phyloP scores from a whole-genome alignment of 2,888 invertebrate species.

The Crepidodera aurea region DNA sequence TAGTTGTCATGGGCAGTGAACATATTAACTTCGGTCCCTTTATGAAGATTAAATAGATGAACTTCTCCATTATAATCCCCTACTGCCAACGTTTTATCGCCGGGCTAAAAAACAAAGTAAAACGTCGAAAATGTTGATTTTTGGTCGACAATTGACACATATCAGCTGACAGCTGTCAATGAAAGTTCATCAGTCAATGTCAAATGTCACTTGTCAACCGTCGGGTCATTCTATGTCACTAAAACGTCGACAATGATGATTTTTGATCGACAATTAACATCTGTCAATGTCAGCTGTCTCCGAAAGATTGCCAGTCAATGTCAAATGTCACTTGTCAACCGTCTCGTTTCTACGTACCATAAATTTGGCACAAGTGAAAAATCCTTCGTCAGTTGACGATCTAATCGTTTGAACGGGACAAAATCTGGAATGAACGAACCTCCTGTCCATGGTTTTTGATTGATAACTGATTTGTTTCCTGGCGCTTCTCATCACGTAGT shows the following conservation, averaged over 20 bases:
- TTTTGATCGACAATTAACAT: too few relatives aligned
- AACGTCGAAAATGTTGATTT: too few relatives aligned
- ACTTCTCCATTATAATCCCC: slow-evolving; percentile 94
- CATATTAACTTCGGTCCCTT: slow-evolving; percentile 80
- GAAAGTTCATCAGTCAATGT: neutral
- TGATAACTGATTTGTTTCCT: slow-evolving; percentile 66
- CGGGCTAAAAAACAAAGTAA: slow-evolving; percentile 53
- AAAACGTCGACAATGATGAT: too few relatives aligned
- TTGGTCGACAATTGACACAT: too few relatives aligned
- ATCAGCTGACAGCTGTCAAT: too few relatives aligned
- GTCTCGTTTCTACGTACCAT: slow-evolving; percentile 43
- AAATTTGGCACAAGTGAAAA: slow-evolving; percentile 71
- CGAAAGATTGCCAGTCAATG: neutral
- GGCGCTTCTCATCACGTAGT: slow-evolving; percentile 72
- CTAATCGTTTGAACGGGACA: slow-evolving; percentile 78
- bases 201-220: neutral
- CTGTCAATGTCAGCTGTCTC: too few relatives aligned
- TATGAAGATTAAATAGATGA: slow-evolving; percentile 84
- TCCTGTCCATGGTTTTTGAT: slow-evolving; percentile 75
- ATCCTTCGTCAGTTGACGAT: slow-evolving; percentile 74
- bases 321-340: neutral
- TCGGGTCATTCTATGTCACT: neutral
- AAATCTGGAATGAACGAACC: slow-evolving; percentile 84
- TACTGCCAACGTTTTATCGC: slow-evolving; percentile 69
- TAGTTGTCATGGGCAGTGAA: slow-evolving; percentile 87